phyloP scores from a whole-genome alignment of 1,140 invertebrate genomes.

The Zeugodacus cucurbitae region DNA sequence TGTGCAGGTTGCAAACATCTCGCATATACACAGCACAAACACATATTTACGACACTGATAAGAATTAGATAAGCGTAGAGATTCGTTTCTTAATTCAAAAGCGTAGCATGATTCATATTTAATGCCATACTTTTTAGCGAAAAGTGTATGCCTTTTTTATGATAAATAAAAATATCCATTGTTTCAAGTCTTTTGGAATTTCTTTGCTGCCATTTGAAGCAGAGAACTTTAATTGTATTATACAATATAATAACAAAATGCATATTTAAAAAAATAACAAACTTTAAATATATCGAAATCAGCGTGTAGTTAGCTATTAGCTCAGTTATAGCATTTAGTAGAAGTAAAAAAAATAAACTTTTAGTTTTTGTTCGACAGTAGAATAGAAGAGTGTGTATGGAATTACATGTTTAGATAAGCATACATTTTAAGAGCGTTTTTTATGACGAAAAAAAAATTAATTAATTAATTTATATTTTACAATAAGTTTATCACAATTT shows the following conservation, averaged over 20 bases:
- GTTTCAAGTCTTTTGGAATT: background rate
- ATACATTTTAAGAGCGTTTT: slow-evolving; percentile 1
- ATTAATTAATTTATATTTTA: slow-evolving; percentile 14
- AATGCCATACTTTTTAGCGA: background rate
- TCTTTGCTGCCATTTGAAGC: slow-evolving; percentile 11
- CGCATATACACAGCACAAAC: background rate
- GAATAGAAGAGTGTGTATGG: background rate
- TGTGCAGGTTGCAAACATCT: background rate
- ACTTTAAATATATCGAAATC: background rate
- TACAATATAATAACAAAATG: slow-evolving; percentile 33
- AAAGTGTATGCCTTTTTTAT: background rate
- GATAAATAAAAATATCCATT: background rate
- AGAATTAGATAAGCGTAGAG: background rate
- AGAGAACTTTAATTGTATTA: slow-evolving; percentile 21
- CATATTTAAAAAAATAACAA: slow-evolving; percentile 25
- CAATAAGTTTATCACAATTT: slow-evolving; percentile 32
- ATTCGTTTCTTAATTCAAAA: background rate
- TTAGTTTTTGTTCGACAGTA: slow-evolving; percentile 4
- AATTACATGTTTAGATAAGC: background rate
- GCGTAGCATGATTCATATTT: background rate
- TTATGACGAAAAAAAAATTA: slow-evolving; percentile 1
- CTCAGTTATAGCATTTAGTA: background rate
- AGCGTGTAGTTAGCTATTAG: background rate
- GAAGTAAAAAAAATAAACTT: background rate
- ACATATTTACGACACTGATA: background rate